phyloP scores from a whole-genome alignment of 2,797 vertebrate species.

The Enteromius thamalakanensis region DNA sequence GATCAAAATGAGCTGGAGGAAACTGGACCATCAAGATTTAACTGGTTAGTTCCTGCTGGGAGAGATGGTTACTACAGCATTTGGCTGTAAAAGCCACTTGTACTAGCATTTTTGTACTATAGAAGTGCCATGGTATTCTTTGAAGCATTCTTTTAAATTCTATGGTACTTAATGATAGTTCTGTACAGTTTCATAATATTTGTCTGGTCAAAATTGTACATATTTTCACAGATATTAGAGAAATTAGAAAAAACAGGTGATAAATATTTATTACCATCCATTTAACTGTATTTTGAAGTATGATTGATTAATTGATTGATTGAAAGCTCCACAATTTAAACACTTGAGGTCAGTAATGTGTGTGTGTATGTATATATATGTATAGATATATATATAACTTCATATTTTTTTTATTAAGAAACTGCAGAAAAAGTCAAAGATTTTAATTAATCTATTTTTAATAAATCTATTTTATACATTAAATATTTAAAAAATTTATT shows the following conservation, averaged over 20 bases:
- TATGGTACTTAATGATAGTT: neutral
- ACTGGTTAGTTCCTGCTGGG: neutral
- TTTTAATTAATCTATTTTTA: no score
- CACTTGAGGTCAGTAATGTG: neutral
- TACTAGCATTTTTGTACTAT: neutral
- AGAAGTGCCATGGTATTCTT: neutral
- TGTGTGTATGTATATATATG: no score
- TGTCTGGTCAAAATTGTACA: neutral
- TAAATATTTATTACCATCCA: neutral
- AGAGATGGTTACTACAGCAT: neutral
- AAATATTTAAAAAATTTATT: neutral
- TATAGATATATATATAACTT: no score
- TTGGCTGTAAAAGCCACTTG: neutral
- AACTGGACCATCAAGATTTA: conserved; percentile 64
- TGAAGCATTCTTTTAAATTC: neutral
- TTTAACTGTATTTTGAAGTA: neutral
- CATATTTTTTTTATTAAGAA: no score
- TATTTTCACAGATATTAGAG: neutral
- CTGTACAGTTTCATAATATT: neutral
- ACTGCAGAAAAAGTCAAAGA: no score
- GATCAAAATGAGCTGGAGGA: conserved; percentile 69
- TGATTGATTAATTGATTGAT: no score
- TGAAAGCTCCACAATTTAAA: neutral
- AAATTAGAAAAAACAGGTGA: neutral
- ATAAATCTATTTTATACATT: neutral